These are phyloP conservation scores for Miltochrista miniata DNA, from an alignment of 2,888 invertebrate species.

Conservation along the genomic window DNA sequence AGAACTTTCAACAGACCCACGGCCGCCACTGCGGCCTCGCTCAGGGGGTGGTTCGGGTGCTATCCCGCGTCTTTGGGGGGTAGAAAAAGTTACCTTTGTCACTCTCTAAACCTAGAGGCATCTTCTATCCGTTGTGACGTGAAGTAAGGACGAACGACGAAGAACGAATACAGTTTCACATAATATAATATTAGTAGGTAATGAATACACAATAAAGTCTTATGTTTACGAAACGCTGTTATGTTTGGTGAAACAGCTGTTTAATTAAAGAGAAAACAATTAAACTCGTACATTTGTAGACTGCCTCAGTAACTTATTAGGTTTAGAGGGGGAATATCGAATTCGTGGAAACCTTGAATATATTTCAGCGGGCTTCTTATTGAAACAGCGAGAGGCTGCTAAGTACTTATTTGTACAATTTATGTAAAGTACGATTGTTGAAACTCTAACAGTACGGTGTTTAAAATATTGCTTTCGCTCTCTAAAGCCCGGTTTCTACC, in stretches of 20 bases:
- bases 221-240: background rate
- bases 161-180: too few species aligned
- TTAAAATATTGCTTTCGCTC: too few species aligned
- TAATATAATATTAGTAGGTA: too few species aligned
- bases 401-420: background rate
- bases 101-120: too few species aligned
- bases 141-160: too few species aligned
- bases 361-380: conserved; percentile 4
- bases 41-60: too few species aligned
- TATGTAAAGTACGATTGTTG: background rate
- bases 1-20: too few species aligned
- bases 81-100: too few species aligned
- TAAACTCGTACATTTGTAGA: conserved; percentile 23
- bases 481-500: too few species aligned
- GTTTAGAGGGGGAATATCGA: conserved; percentile 23
- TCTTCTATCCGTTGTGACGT: too few species aligned
- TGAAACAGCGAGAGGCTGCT: background rate
- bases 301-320: conserved; percentile 21
- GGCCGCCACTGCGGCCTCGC: too few species aligned
- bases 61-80: too few species aligned
- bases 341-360: conserved; percentile 14
- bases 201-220: background rate
- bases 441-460: background rate
- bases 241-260: background rate
- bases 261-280: conserved; percentile 25